Evolutionary conservation across 2,113 vertebrate genomes (phyloP), one percentile per base, ranked within the genome.

Genomic region (Reinhardtius hippoglossoides): DNA sequence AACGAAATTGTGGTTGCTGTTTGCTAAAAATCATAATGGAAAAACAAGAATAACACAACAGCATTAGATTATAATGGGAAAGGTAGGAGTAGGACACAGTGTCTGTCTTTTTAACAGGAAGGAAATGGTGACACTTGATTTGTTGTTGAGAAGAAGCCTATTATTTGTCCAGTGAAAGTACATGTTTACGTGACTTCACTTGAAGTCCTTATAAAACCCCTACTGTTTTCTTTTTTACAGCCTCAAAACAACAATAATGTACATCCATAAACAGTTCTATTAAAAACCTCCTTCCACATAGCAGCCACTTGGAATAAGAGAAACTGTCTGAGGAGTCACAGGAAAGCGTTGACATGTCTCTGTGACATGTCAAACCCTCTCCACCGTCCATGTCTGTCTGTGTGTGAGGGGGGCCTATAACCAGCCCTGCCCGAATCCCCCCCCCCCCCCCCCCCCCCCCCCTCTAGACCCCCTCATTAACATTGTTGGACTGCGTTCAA

Each of bases 401-500:
- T 87, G 52, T 74, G 35, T 69, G 26, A 46, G 23, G 48, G 37
- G 31, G 68, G 77, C 57, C 85, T 16, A 18, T 50, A 44, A 74
- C 23, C 64, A 55, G 70, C 35, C 66, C 72, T 81, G 82, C 62
- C 46, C 18, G 59, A 70, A 58, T 1, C 23, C 23, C 23, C 1
- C 23, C 23, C 23, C 23, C 23, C 23, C 23, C n/a, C n/a, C 5
- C 27, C 27, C 27, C 80, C 78, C 87, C 16, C 77, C 76, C 74
- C 62, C 60, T 61, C 54, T 37, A 78, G 27, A 60, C 61, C 78
- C 54, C 58, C 72, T 89, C 71, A 90, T 93, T 94, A 91, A 92
- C 90, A 93, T 92, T 88, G 84, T 82, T 90, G 87, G 77, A 35
- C 75, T 16, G 14, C 16, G 85, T 86, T 92, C 88, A 93, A 91